Evolutionary conservation across 2,797 vertebrate genomes (phyloP), one percentile per base, ranked within the genome.

Genomic region (Malurus leucopterus): DNA sequence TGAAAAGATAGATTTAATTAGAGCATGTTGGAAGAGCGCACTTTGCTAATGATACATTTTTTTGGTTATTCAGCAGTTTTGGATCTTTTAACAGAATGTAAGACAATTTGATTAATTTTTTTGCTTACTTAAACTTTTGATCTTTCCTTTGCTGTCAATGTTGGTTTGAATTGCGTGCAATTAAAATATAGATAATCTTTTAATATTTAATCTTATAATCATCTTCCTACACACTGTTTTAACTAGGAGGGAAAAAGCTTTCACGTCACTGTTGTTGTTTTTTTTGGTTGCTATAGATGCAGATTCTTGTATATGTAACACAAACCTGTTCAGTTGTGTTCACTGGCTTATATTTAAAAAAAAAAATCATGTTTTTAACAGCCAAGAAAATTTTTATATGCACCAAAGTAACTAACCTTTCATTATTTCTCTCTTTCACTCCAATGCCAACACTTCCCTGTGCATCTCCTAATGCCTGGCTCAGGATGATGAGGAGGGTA

Each of bases 401-500:
- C 95, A 93, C 58, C 51, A 57, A 63, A 80, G 87, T 96, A 91
- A 97, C 94, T 96, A 97, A 98, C 69, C 58, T 96, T 97, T 96
- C 97, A 36, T 36, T 36, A 36, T 95, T 97, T 97, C 97, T 95
- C 97, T 96, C 83, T 97, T 97, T 96, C 95, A 87, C 97, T 96
- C 93, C 96, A 93, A 92, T 96, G 95, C 95, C 96, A 94, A 94
- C 96, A 88, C 91, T 91, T 85, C 88, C 93, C 77, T 96, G 90
- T 95, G 95, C 93, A 93, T 90, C 94, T 94, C 94, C 89, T 91
- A 76, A 92, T 91, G n/a, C 73, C 76, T 90, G 94, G 91, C 81
- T 57, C 97, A 99, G 99, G 99, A 99, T 97, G 99, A 99, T 51
- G 99, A 99, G 97, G 99, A 99, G 97, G 99, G 99, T 93, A 99